These are phyloP conservation scores for Sinocyclocheilus rhinocerous DNA, from an alignment of 2,113 vertebrate species.

Conservation along the genomic window DNA sequence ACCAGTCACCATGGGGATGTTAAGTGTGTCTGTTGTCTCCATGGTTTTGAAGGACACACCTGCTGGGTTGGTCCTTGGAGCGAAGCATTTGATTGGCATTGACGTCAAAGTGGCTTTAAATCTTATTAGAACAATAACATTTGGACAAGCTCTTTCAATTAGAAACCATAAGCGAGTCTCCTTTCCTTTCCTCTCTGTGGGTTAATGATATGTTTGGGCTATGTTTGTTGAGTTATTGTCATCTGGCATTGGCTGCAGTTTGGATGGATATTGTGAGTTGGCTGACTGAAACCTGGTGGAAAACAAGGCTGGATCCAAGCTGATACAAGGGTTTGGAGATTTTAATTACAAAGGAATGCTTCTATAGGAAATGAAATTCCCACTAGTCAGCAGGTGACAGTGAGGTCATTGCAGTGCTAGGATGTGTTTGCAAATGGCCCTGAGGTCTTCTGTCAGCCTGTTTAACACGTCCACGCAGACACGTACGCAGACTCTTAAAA, in stretches of 20 bases:
- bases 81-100: conserved; percentile 19
- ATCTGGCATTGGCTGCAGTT: not conserved
- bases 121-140: not conserved
- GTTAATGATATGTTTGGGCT: not conserved
- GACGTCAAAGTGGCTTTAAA: conserved; percentile 27
- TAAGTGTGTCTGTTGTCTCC: conserved; percentile 39
- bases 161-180: not conserved
- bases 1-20: conserved; percentile 34
- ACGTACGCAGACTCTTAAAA: not conserved
- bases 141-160: not conserved
- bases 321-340: not conserved
- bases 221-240: not conserved
- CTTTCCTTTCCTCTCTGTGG: not conserved
- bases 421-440: not conserved
- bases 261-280: not conserved
- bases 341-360: not conserved
- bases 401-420: not conserved
- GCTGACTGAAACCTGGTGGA: not conserved
- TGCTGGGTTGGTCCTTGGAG: conserved; percentile 31
- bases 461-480: not conserved
- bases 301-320: not conserved
- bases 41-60: conserved; percentile 30
- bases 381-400: not conserved
- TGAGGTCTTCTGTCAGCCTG: conserved; percentile 1
- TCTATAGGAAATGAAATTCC: not conserved